Conservation (phyloP, 2,797 vertebrate genomes). For the Melanotaenia maccullochi region DNA sequence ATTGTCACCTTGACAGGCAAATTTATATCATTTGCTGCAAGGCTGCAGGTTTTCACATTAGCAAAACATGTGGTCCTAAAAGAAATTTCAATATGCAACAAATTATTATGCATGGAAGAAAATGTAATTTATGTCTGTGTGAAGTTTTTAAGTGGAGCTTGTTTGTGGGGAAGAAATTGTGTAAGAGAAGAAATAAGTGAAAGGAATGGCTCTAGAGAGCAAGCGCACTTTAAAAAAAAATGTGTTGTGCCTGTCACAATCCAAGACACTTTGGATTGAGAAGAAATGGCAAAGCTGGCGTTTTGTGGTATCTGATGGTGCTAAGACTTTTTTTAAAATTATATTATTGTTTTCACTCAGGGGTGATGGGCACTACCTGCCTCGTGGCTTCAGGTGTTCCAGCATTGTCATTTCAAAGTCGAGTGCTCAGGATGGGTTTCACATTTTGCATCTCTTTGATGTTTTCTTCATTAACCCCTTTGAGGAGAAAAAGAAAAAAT, state of each 20-base stretch:
- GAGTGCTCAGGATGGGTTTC: constrained; percentile 43
- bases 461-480: constrained; percentile 35
- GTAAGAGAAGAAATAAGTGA: constrained; percentile 23
- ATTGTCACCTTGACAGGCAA: constrained; percentile 17
- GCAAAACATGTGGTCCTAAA: constrained; percentile 59
- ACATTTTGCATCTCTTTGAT: constrained; percentile 35
- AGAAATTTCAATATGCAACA: constrained; percentile 76
- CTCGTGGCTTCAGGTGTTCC: constrained; percentile 51
- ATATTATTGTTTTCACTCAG: constrained; percentile 71
- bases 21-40: constrained; percentile 33
- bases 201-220: constrained; percentile 60
- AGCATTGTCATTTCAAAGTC: constrained; percentile 58
- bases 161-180: constrained; percentile 34
- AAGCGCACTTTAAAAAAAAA: constrained; percentile 78
- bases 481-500: constrained; percentile 7
- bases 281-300: constrained; percentile 49
- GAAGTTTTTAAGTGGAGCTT: constrained; percentile 65
- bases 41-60: constrained; percentile 59
- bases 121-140: constrained; percentile 60
- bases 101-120: constrained; percentile 67
- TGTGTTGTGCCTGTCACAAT: constrained; percentile 69
- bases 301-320: constrained; percentile 72
- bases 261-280: constrained; percentile 53
- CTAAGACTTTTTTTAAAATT: constrained; percentile 62
- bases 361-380: constrained; percentile 69